Evolutionary conservation across 2,888 invertebrate species (phyloP).

Genomic region (Pyrrhosoma nymphula): DNA sequence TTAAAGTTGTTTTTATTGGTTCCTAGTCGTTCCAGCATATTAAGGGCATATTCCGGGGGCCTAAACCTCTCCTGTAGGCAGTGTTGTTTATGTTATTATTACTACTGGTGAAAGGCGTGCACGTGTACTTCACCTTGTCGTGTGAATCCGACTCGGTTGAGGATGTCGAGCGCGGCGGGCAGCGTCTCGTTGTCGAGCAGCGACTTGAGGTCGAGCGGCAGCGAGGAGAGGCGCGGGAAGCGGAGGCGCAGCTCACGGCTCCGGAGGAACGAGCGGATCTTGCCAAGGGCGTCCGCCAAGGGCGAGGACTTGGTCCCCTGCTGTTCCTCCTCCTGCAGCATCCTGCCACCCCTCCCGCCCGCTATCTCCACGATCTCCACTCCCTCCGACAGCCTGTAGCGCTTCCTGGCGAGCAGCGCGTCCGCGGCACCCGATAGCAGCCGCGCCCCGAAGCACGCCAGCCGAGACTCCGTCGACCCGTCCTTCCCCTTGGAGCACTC

Average conservation of each 20-base stretch:
- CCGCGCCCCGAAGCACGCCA: constrained; percentile 78
- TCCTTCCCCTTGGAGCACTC: not conserved
- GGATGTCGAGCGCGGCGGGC: not conserved
- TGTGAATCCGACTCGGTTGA: constrained; percentile 35
- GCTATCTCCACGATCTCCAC: constrained; percentile 82
- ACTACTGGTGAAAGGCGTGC: too few species aligned
- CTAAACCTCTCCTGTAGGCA: too few species aligned
- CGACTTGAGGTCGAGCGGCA: not conserved
- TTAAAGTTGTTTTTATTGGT: too few species aligned
- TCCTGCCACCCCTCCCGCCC: constrained; percentile 78
- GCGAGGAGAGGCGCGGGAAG: constrained; percentile 84
- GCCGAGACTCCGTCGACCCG: not conserved
- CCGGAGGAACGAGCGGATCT: constrained; percentile 84
- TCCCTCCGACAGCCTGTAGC: constrained; percentile 82
- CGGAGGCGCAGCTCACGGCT: constrained; percentile 87
- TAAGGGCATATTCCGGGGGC: too few species aligned
- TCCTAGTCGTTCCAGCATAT: too few species aligned
- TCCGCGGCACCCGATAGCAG: constrained; percentile 78
- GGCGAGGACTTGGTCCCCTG: constrained; percentile 74
- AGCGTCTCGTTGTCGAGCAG: constrained; percentile 46
- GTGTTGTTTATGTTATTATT: too few species aligned
- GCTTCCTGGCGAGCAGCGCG: constrained; percentile 76
- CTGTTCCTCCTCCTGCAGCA: constrained; percentile 78
- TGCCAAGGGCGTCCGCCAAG: constrained; percentile 79
- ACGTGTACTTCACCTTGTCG: not conserved